A percentile compares a stretch with the other conserved stretches of the same genome.
Conservation (phyloP, 2,888 invertebrate species). For the Pantelozetes paolii region DNA sequence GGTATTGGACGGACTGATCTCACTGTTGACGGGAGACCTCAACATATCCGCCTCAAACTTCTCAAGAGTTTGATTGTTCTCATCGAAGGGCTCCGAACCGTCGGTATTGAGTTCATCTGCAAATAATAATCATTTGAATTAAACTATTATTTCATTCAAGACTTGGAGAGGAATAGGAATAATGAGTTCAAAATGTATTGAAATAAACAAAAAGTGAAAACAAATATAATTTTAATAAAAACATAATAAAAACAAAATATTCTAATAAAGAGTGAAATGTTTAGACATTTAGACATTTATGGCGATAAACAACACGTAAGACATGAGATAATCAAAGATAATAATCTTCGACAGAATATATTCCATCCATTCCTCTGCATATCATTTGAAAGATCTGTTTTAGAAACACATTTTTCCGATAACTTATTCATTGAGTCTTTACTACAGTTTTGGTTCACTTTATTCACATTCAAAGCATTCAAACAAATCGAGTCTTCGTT, state of each 20-base stretch:
- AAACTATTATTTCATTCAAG: not conserved
- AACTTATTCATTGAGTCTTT: not conserved
- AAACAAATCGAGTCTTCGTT: not conserved
- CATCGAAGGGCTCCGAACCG: conserved; percentile 37
- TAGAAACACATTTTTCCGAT: not conserved
- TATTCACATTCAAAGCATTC: not conserved
- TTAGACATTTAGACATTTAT: not conserved
- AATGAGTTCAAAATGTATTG: not conserved
- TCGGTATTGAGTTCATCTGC: conserved; percentile 37
- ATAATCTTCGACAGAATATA: not conserved
- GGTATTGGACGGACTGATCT: conserved; percentile 30
- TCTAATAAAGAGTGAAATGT: not conserved
- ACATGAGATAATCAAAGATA: conserved; percentile 1
- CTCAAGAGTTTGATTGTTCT: conserved; percentile 38
- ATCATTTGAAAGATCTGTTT: not conserved
- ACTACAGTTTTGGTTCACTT: not conserved
- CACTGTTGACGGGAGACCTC: conserved; percentile 23
- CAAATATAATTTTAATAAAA: not conserved
- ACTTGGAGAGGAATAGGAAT: not conserved
- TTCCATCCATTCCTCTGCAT: not conserved
- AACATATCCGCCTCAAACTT: conserved; percentile 43
- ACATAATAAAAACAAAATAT: too few relatives aligned
- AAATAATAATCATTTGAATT: too few relatives aligned
- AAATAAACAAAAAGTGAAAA: not conserved
- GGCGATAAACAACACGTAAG: not conserved